phyloP scores from a whole-genome alignment of 2,888 invertebrate genomes.

The Drosophila ochracea region DNA sequence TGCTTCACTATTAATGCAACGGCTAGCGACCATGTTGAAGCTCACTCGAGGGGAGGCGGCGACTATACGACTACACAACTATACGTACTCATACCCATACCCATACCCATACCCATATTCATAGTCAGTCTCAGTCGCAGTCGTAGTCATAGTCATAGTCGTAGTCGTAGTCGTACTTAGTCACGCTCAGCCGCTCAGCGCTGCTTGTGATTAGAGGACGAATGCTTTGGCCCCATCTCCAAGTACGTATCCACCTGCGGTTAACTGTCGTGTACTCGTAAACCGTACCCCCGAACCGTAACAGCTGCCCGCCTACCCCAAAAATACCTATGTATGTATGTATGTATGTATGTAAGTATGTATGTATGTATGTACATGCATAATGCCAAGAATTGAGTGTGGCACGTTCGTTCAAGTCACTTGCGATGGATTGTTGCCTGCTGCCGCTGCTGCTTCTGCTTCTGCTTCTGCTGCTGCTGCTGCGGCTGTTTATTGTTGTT shows the following conservation, averaged over 20 bases:
- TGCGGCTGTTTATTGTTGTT: conserved; percentile 7
- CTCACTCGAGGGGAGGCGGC: conserved; percentile 1
- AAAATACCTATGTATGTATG: conserved; percentile 3
- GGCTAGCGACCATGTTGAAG: conserved; percentile 56
- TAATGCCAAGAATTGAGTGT: conserved; percentile 48
- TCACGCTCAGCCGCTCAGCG: conserved; percentile 67
- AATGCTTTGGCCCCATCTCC: conserved; percentile 38
- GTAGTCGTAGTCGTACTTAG: conserved; percentile 69
- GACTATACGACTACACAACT: background rate
- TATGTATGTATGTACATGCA: conserved; percentile 27
- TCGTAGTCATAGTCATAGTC: background rate
- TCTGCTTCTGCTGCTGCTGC: background rate
- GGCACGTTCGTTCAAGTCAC: conserved; percentile 46
- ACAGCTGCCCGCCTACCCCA: conserved; percentile 11
- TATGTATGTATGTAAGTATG: background rate
- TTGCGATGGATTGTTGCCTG: conserved; percentile 43
- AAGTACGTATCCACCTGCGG: conserved; percentile 44
- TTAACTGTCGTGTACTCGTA: conserved; percentile 38
- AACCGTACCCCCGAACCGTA: conserved; percentile 22
- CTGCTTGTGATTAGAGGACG: conserved; percentile 75
- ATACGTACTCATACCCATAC: background rate
- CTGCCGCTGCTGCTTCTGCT: background rate
- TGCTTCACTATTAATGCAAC: conserved; percentile 79
- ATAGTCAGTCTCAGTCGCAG: background rate
- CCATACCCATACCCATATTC: too few species aligned